A percentile compares a stretch with the other conserved stretches of the same genome.
Conservation (phyloP, 2,888 invertebrate species). For the Rhorus exstirpatorius region DNA sequence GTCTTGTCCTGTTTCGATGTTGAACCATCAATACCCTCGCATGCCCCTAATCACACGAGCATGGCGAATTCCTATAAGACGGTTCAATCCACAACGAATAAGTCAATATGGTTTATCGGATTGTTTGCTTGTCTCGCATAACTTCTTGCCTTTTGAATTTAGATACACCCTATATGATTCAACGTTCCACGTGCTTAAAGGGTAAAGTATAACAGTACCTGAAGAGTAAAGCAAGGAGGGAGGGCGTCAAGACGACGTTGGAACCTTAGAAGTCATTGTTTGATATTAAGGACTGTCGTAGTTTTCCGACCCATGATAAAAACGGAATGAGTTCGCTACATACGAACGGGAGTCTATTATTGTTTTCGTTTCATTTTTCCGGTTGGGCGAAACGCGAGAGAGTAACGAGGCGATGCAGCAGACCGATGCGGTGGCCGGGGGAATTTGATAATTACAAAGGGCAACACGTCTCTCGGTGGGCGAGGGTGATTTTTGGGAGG, state of each 20-base stretch:
- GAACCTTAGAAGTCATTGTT: too few relatives aligned
- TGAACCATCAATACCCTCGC: neutral
- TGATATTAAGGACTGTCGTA: neutral
- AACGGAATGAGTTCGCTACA: conserved; percentile 29
- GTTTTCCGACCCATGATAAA: neutral
- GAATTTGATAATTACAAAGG: conserved; percentile 74
- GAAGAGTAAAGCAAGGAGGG: neutral
- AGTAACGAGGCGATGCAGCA: conserved; percentile 54
- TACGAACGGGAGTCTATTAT: conserved; percentile 49
- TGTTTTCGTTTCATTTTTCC: conserved; percentile 64
- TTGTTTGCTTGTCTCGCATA: conserved; percentile 73
- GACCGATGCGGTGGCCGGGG: conserved; percentile 21
- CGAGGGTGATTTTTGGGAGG: conserved; percentile 57
- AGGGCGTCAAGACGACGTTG: neutral
- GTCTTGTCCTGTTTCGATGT: conserved; percentile 25
- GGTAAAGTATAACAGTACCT: neutral
- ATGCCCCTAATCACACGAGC: conserved; percentile 67
- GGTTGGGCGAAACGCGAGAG: conserved; percentile 49
- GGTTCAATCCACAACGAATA: conserved; percentile 57
- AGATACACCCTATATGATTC: neutral
- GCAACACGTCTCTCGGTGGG: conserved; percentile 68
- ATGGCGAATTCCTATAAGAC: conserved; percentile 67
- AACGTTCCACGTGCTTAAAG: neutral
- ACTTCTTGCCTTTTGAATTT: neutral
- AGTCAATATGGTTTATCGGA: conserved; percentile 82